phyloP scores from a whole-genome alignment of 2,797 vertebrate genomes.

The Capromys pilorides region DNA sequence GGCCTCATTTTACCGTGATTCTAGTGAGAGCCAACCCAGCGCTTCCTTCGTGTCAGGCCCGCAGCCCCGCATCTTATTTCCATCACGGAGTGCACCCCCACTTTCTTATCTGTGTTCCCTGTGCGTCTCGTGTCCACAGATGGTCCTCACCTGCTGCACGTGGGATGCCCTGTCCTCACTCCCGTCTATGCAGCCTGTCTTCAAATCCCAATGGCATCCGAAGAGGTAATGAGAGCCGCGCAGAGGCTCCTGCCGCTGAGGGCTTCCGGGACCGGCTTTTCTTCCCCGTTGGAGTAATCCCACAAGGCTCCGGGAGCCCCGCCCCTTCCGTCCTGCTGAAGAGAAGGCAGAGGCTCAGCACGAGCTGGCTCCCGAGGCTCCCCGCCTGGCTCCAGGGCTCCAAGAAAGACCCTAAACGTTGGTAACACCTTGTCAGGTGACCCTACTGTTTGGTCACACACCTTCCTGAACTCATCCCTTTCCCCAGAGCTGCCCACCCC shows the following conservation, averaged over 20 bases:
- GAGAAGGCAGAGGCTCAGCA: not conserved
- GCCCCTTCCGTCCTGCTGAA: not conserved
- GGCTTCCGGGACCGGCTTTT: rapidly evolving
- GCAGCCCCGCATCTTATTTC: not conserved
- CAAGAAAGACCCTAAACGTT: not conserved
- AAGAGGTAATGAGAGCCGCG: rapidly evolving
- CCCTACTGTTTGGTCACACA: not conserved
- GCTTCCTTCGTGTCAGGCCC: not conserved
- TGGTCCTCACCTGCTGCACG: not conserved
- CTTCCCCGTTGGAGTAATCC: rapidly evolving
- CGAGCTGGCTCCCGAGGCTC: no score
- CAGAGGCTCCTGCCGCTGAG: rapidly evolving
- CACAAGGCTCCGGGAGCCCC: rapidly evolving
- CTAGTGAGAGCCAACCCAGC: not conserved
- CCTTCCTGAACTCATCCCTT: not conserved
- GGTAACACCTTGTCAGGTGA: not conserved
- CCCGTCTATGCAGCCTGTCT: not conserved
- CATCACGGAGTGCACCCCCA: not conserved
- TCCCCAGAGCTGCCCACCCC: not conserved
- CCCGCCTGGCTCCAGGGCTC: no score
- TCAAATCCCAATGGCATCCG: not conserved
- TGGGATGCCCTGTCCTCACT: not conserved
- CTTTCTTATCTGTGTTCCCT: no score
- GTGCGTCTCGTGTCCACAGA: not conserved
- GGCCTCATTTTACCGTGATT: not conserved